Evolutionary conservation across 1,140 invertebrate genomes (phyloP), one percentile per base, ranked within the genome.

Genomic region (Sitophilus oryzae): DNA sequence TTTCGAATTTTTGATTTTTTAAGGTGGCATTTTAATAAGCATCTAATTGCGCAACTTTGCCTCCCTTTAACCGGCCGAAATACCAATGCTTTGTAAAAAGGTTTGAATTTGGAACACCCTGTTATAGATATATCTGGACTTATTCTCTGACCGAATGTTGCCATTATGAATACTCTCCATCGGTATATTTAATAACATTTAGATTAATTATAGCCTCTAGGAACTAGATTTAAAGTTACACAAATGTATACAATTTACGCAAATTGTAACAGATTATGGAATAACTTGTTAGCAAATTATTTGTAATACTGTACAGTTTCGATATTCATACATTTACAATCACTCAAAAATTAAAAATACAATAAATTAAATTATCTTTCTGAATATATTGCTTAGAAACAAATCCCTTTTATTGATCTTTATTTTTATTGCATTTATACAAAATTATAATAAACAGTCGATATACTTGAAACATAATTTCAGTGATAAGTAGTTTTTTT

Each of bases 221-320:
- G 62, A 64, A 64, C 62, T 64, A 64, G 55, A 44, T 55, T 53
- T 58, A 53, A 52, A 57, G 47, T 54, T 58, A 46, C 55, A 52
- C 51, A 50, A 45, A 53, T 57, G 23, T 54, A 34, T 44, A 35
- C 41, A 52, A 37, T 43, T 44, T 40, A 23, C 15, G 14, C 23
- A 52, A 52, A 52, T 44, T 52, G 50, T 52, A 44, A 52, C 30
- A 44, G 18, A 44, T 54, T 49, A 60, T 61, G 55, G 58, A 60
- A 63, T 63, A 58, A 51, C 56, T 59, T 51, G 53, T 63, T 49
- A 60, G 58, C 48, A 56, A 61, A 58, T 56, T 56, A 47, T 50
- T 56, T 61, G 52, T 63, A 65, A 65, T 63, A 63, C 63, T 63
- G 63, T 63, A 63, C 62, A 64, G 58, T 55, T 47, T 60, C 44